Evolutionary conservation across 2,113 vertebrate genomes (phyloP), one percentile per base, ranked within the genome.

Genomic region (Lepus americanus): DNA sequence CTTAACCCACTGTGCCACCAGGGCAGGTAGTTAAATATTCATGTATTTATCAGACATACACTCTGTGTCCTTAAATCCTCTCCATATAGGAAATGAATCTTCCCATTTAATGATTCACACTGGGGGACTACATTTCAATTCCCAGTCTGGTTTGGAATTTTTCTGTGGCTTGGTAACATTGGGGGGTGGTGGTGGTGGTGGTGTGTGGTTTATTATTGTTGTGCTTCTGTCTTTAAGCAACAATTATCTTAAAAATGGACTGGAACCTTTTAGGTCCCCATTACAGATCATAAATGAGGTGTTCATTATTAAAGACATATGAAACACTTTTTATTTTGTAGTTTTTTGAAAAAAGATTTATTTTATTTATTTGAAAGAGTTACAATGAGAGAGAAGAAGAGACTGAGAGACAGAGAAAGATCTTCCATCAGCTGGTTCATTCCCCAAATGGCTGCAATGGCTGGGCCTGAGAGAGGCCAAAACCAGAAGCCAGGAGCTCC

Each of bases 221-320:
- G 8, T 36, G 87, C 89, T 93, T 77, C 44, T 84, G 5, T 96
- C 36, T 83, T n/a, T 53, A 87, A 94, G 51, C 36, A 90, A 55
- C 4, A 94, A 67, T 0, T 81, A 61, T 73, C 36, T 92, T 92
- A 92, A 90, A 76, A 69, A 33, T 67, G 13, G 5, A 61, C 73
- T 94, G 55, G 67, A 87, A 73, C 27, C 8, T 61, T 77, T 82
- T 14, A 78, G 27, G 25, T 55, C 22, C 14, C 33, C 78, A 31
- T 61, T 66, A 82, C 61, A 86, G 36, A n/a, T 73, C 20, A 89
- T 85, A 51, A 70, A 20, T 61, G 92, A 82, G 49, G 1, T 5
- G 11, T 64, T 80, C 11, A 55, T 76, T 61, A 4, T 5, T 89
- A 1, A 59, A 76, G 67, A 73, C 23, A 36, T 20, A 33, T 22